These are phyloP conservation scores for Eueremaeus valkanovi DNA, from an alignment of 2,888 invertebrate genomes.

Conservation along the genomic window DNA sequence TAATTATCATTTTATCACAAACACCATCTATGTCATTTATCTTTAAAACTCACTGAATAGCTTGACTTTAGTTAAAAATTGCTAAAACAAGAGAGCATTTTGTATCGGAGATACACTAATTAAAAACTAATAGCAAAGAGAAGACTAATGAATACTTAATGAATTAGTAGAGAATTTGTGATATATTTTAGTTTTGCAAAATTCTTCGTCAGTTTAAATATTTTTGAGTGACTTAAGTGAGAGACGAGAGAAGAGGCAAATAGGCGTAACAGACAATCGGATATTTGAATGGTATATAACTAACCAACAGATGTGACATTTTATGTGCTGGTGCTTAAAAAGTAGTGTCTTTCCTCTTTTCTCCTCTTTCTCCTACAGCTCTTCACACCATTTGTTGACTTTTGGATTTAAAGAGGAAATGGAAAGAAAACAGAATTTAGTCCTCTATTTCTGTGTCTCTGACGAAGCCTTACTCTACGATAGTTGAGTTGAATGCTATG, in stretches of 20 bases:
- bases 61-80: no score
- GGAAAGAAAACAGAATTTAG: slow-evolving; percentile 9
- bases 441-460: neutral
- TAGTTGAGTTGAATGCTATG: neutral
- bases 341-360: neutral
- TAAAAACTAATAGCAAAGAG: no score
- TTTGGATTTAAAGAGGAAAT: slow-evolving; percentile 34
- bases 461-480: neutral
- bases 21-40: no score
- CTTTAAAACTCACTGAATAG: no score
- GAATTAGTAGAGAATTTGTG: no score
- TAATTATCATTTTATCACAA: no score
- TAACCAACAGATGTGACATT: slow-evolving; percentile 34
- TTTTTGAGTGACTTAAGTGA: neutral
- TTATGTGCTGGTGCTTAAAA: slow-evolving; percentile 5
- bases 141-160: no score
- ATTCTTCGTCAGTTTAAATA: neutral
- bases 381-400: slow-evolving; percentile 9
- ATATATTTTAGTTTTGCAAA: no score
- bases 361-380: neutral
- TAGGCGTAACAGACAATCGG: slow-evolving; percentile 33
- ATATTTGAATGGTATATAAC: neutral
- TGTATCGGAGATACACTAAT: no score
- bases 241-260: slow-evolving; percentile 15
- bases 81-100: no score